Conservation (phyloP, 2,888 invertebrate genomes). For the Xestobium rufovillosum region DNA sequence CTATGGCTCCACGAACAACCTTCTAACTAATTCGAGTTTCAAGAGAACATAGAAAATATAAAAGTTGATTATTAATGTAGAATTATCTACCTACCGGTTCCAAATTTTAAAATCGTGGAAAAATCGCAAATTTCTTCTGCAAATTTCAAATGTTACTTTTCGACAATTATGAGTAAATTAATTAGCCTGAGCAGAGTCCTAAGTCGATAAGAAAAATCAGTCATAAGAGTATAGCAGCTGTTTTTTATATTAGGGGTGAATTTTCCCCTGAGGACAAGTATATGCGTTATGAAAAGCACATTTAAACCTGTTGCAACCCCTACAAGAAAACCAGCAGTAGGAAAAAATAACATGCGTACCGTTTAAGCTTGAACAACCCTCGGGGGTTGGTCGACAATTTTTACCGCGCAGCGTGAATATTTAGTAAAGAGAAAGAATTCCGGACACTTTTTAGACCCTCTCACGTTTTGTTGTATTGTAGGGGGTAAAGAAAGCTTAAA, state of each 20-base stretch:
- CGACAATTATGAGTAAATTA: too few relatives aligned
- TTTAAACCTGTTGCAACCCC: slow-evolving; percentile 40
- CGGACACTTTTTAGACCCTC: slow-evolving; percentile 28
- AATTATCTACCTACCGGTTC: too few relatives aligned
- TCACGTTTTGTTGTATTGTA: slow-evolving; percentile 20
- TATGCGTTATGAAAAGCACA: slow-evolving; percentile 37
- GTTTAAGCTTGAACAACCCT: slow-evolving; percentile 21
- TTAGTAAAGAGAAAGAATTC: slow-evolving; percentile 26
- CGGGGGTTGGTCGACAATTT: slow-evolving; percentile 34
- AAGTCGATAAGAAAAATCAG: too few relatives aligned
- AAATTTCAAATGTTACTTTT: too few relatives aligned
- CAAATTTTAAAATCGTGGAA: too few relatives aligned
- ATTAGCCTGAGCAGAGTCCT: too few relatives aligned
- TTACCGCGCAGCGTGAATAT: slow-evolving; percentile 26
- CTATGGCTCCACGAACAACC: too few relatives aligned
- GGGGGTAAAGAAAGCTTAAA: slow-evolving; percentile 28
- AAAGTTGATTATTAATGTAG: too few relatives aligned
- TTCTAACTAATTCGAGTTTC: too few relatives aligned
- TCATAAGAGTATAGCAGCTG: too few relatives aligned
- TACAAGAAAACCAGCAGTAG: slow-evolving; percentile 22
- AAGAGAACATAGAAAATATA: too few relatives aligned
- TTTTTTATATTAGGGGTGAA: slow-evolving; percentile 21
- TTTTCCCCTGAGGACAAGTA: slow-evolving; percentile 29
- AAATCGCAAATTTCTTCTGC: too few relatives aligned
- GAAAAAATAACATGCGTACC: not conserved